Conservation (phyloP, 37 sponge, comb jelly and placozoan genomes). For the Hormiphora californensis region DNA sequence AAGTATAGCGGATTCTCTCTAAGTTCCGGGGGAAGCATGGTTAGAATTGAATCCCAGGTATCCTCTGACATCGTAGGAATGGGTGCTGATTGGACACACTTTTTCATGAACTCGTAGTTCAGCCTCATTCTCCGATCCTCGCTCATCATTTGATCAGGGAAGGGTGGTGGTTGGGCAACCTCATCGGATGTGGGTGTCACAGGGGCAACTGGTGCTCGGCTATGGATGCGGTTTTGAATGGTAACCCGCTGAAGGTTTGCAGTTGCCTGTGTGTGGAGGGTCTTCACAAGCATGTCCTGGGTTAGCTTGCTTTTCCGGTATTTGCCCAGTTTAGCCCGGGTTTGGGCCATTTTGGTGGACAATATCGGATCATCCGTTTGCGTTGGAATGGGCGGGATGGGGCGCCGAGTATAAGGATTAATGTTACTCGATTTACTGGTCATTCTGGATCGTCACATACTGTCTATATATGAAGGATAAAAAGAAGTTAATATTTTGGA, state of each 20-base stretch:
- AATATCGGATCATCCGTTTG: conserved; percentile 30
- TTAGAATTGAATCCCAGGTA: conserved; percentile 69
- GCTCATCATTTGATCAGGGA: conserved; percentile 81
- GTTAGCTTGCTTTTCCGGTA: conserved; percentile 43
- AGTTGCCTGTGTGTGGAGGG: conserved; percentile 35
- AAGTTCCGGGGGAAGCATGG: conserved; percentile 55
- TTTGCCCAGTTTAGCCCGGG: conserved; percentile 15
- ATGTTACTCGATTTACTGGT: too few relatives aligned
- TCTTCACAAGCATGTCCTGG: conserved; percentile 42
- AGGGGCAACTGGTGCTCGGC: not conserved
- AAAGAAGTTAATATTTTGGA: too few relatives aligned
- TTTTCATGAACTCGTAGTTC: conserved; percentile 80
- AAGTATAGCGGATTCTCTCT: conserved; percentile 44
- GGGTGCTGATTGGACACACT: conserved; percentile 76
- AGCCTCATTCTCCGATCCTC: conserved; percentile 69
- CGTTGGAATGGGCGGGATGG: conserved; percentile 17
- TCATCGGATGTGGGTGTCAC: not conserved
- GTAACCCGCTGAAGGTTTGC: conserved; percentile 10
- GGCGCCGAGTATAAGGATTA: conserved; percentile 22
- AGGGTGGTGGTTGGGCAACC: conserved; percentile 51
- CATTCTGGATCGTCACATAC: too few relatives aligned
- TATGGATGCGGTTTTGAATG: not conserved
- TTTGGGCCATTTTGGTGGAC: not conserved
- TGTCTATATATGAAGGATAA: too few relatives aligned
- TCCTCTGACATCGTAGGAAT: conserved; percentile 70